Evolutionary conservation across 2,113 vertebrate species (phyloP).

Genomic region (Nannobrachium achirus): DNA sequence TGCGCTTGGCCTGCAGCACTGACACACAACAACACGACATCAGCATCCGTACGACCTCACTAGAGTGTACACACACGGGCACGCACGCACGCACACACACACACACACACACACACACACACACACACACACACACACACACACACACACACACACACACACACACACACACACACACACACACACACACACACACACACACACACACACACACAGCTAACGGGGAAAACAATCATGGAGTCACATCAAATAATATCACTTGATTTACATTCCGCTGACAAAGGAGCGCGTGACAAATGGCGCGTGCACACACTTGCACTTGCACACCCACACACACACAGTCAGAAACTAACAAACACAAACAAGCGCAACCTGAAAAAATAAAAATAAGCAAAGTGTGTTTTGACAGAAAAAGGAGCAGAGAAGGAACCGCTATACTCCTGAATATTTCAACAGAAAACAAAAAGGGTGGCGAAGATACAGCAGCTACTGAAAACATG

Average conservation of each 20-base stretch:
- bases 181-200: conserved; percentile 6
- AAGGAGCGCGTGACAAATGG: conserved; percentile 1
- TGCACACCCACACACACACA: conserved; percentile 25
- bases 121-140: conserved; percentile 18
- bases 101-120: background rate
- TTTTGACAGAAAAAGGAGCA: conserved; percentile 83
- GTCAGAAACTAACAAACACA: conserved; percentile 15
- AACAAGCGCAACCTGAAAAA: conserved; percentile 32
- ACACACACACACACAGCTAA: conserved; percentile 8
- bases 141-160: conserved; percentile 26
- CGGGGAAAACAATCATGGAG: conserved; percentile 31
- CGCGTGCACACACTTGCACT: too few species aligned
- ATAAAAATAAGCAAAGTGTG: conserved; percentile 63
- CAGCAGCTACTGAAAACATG: conserved; percentile 54
- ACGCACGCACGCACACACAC: conserved; percentile 20
- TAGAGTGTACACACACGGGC: background rate
- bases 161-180: conserved; percentile 11
- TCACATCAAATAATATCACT: conserved; percentile 42
- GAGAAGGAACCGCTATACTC: conserved; percentile 70
- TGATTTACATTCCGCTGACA: conserved; percentile 59
- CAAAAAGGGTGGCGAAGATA: conserved; percentile 50
- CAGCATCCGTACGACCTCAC: conserved; percentile 34
- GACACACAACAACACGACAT: conserved; percentile 64
- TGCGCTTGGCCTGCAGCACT: conserved; percentile 63
- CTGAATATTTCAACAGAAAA: conserved; percentile 85